Conservation (phyloP, 2,113 vertebrate species). For the Cepphus grylle region DNA sequence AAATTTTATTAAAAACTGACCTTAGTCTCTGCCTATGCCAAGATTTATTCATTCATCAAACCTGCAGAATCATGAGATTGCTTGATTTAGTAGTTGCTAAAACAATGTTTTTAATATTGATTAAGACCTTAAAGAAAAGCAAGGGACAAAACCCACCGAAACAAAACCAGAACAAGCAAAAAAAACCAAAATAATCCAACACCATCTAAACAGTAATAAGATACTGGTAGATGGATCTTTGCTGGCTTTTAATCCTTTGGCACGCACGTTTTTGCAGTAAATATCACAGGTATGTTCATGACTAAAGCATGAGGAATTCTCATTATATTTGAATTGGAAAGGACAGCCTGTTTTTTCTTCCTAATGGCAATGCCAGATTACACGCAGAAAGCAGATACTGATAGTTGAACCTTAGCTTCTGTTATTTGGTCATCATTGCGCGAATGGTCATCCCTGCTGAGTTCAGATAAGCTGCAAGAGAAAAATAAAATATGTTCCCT, state of each 20-base stretch:
- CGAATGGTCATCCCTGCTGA: neutral
- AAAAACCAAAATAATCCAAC: too few relatives aligned
- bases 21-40: neutral
- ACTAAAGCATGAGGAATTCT: neutral
- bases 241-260: neutral
- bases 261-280: neutral
- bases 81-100: neutral
- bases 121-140: neutral
- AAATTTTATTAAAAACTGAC: neutral
- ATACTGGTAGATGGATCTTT: neutral
- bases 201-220: neutral
- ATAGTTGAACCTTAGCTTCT: neutral
- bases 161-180: neutral
- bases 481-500: neutral
- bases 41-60: neutral
- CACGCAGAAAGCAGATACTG: neutral
- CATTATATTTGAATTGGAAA: neutral
- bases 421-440: neutral
- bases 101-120: neutral
- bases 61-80: neutral
- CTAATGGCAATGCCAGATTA: neutral
- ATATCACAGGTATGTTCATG: neutral
- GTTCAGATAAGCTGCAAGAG: neutral
- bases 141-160: neutral
- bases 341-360: neutral